Conservation (phyloP, 2,888 invertebrate species). For the Notocelia uddmanniana region DNA sequence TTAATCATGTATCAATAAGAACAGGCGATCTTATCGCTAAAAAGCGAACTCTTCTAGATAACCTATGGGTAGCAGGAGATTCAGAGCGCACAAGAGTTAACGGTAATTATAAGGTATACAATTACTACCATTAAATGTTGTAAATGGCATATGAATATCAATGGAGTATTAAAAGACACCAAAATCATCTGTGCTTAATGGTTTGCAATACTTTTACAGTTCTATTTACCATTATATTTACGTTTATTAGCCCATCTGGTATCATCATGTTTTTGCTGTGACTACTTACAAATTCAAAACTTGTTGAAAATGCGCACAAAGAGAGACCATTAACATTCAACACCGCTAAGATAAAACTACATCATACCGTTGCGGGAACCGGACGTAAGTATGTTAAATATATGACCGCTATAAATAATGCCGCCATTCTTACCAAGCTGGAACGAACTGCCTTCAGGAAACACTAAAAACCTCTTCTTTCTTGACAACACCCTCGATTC, state of each 20-base stretch:
- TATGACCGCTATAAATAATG: constrained; percentile 37
- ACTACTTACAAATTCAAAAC: background rate
- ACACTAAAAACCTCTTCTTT: constrained; percentile 85
- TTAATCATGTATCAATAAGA: no score
- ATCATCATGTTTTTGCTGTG: background rate
- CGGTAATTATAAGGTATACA: no score
- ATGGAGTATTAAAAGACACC: background rate
- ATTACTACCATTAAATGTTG: no score
- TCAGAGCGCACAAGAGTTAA: no score
- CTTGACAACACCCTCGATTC: constrained; percentile 76
- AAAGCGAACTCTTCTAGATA: no score
- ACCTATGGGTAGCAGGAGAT: no score
- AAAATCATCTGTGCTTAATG: background rate
- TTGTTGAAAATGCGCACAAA: constrained; percentile 6
- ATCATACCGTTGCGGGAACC: constrained; percentile 14
- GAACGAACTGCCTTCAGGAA: constrained; percentile 87
- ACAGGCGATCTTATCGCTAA: no score
- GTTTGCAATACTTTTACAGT: background rate
- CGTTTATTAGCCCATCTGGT: background rate
- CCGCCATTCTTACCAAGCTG: constrained; percentile 81
- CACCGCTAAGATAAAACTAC: constrained; percentile 31
- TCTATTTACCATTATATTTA: background rate
- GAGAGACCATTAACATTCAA: constrained; percentile 20
- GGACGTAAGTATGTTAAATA: constrained; percentile 44
- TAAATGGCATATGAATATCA: background rate